phyloP scores from a whole-genome alignment of 2,113 vertebrate species.

The Chamaetylas fuelleborni region DNA sequence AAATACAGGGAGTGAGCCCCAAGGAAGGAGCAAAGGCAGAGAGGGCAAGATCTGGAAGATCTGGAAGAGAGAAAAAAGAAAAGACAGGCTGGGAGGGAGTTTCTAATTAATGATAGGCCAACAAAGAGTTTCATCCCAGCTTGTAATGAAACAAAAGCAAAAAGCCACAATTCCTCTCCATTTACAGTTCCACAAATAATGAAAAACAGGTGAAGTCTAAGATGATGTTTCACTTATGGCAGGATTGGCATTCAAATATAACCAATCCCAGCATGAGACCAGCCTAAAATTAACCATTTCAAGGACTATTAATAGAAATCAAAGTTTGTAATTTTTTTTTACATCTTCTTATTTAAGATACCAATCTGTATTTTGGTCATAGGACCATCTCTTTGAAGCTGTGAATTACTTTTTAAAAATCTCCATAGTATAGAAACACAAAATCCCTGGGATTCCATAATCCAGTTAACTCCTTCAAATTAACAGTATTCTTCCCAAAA shows the following conservation, averaged over 20 bases:
- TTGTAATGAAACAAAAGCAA: not conserved
- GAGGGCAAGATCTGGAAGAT: not conserved
- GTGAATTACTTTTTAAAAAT: not conserved
- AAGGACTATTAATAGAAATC: not conserved
- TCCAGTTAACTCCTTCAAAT: not conserved
- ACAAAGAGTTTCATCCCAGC: not conserved
- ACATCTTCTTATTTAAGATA: not conserved
- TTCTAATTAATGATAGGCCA: not conserved
- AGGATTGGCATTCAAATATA: not conserved
- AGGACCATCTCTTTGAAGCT: not conserved
- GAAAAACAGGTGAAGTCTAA: not conserved
- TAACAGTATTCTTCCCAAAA: not conserved
- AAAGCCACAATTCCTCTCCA: not conserved
- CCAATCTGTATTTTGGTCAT: not conserved
- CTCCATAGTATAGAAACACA: not conserved
- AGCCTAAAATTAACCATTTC: not conserved
- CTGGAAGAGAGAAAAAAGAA: not conserved
- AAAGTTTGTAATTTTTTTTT: rapidly evolving
- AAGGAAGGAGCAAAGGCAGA: not conserved
- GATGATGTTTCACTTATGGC: not conserved
- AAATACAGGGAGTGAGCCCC: not conserved
- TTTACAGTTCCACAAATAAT: not conserved
- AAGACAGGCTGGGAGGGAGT: not conserved
- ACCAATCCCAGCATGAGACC: not conserved
- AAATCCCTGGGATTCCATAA: not conserved